Percentiles rank a stretch among this genome's conserved stretches.
These are phyloP conservation scores for Drosophila mulleri DNA, from an alignment of 2,888 invertebrate genomes.

Conservation along the genomic window DNA sequence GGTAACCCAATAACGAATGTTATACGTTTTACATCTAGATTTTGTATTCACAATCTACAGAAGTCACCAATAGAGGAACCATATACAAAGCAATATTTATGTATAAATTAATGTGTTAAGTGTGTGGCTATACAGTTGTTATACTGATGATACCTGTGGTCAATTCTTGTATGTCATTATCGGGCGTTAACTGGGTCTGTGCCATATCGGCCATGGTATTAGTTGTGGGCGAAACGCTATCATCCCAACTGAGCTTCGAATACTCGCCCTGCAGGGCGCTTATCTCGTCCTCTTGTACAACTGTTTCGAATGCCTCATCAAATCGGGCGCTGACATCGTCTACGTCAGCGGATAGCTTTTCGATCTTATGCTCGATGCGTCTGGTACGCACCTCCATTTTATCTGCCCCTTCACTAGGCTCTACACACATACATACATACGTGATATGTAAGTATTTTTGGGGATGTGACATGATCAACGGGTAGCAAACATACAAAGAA, in stretches of 20 bases:
- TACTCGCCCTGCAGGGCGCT: constrained; percentile 84
- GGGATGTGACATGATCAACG: constrained; percentile 35
- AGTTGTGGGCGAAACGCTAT: constrained; percentile 84
- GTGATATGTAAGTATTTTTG: constrained; percentile 34
- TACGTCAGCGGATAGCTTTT: constrained; percentile 81
- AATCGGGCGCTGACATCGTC: constrained; percentile 81
- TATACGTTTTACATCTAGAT: constrained; percentile 43
- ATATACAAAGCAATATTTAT: constrained; percentile 49
- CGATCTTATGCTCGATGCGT: constrained; percentile 84
- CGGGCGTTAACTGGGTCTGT: constrained; percentile 83
- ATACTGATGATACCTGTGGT: constrained; percentile 81
- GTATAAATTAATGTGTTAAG: constrained; percentile 32
- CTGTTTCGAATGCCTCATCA: constrained; percentile 81
- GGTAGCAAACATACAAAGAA: constrained; percentile 58
- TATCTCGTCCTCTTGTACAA: constrained; percentile 84
- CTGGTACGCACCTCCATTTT: constrained; percentile 64
- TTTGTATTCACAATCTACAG: constrained; percentile 43
- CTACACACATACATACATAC: constrained; percentile 65
- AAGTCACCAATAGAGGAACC: constrained; percentile 52
- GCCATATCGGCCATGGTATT: constrained; percentile 84
- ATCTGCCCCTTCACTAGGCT: constrained; percentile 63
- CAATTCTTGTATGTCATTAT: constrained; percentile 84
- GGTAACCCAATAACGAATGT: constrained; percentile 46
- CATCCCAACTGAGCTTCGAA: constrained; percentile 85
- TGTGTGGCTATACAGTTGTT: constrained; percentile 22